Base-by-base conservation (phyloP, 2,113 vertebrate species). In the Nothobranchius kuhntae region DNA sequence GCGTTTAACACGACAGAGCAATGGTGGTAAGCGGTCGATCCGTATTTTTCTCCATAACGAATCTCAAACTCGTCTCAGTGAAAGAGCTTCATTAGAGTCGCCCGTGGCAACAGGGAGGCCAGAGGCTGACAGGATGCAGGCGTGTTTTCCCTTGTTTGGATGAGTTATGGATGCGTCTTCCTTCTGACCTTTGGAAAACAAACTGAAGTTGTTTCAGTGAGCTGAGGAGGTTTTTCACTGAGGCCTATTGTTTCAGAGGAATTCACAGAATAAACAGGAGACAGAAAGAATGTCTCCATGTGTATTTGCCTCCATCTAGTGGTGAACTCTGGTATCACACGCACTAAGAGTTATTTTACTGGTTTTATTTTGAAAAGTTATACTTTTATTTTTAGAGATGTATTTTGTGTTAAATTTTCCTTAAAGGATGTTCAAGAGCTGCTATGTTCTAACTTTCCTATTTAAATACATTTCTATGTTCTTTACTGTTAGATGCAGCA, bases 251-350 rank as follows among this genome's bases (percentile, higher is more conserved):
- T 82, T 78, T 71, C 47, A 71, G 2, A 40, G 63, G 75, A 83
- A 84, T 84, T 76, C 44, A 9, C 51, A 48, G 57, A 80, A 80
- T 75, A 80, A 83, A 83, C 78, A 85, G 12, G 47, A 67, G 68
- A 67, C 53, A 71, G 69, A 30, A 60, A 55, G 50, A 38, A 53
- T 52, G 61, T 59, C 54, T 24, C 30, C 4, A 4, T 30, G 30
- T 30, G 30, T 30, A 1, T 75, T 5, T 83, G 71, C 57, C 77
- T 68, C 80, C 72, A 51, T 73, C 86, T 84, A 71, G 70, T 53
- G 85, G 6, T 0, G 0, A 1, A 50, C 42, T 13, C 0, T 21
- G 46, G 35, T 50, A 50, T 36, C 75, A 36, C 58, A 67, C 2
- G 2, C 46, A 11, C 3, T 11, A 30, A 30, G 0, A 30, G 30